A percentile compares a stretch with the other conserved stretches of the same genome.
phyloP scores from a whole-genome alignment of 2,797 vertebrate genomes.

The Chaetodon trifasciatus region DNA sequence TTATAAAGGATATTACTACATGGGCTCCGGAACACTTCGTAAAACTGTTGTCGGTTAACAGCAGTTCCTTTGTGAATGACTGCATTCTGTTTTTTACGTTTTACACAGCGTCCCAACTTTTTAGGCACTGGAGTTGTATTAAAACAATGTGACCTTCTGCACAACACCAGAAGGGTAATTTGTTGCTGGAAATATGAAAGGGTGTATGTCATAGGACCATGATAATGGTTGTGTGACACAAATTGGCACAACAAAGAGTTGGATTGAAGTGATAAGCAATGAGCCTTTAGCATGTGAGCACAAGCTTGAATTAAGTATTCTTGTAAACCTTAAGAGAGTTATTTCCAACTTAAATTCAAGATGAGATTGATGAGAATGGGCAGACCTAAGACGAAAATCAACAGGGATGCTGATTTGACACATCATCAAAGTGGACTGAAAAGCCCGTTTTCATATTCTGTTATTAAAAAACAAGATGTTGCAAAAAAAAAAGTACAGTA shows the following conservation, averaged over 20 bases:
- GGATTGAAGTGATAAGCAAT: neutral
- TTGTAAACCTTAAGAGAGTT: neutral
- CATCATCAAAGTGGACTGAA: neutral
- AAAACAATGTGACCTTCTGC: slow-evolving; percentile 8
- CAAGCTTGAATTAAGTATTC: slow-evolving; percentile 12
- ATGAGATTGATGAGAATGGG: neutral
- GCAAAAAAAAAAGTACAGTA: slow-evolving; percentile 26
- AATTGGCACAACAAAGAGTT: neutral
- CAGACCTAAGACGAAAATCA: neutral
- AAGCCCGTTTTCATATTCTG: neutral
- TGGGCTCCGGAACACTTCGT: no score
- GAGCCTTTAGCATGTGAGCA: slow-evolving; percentile 12
- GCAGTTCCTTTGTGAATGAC: no score
- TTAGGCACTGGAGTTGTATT: neutral
- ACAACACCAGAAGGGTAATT: slow-evolving; percentile 12
- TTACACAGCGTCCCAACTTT: no score
- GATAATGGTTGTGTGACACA: neutral
- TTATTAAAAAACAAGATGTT: neutral
- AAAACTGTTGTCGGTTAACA: no score
- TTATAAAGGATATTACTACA: no score
- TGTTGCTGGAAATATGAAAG: slow-evolving; percentile 10
- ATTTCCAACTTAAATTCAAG: neutral
- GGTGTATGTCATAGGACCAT: neutral
- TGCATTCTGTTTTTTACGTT: no score
- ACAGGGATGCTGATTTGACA: neutral